Evolutionary conservation across 2,888 invertebrate species (phyloP).

Genomic region (Pimpla rufipes): DNA sequence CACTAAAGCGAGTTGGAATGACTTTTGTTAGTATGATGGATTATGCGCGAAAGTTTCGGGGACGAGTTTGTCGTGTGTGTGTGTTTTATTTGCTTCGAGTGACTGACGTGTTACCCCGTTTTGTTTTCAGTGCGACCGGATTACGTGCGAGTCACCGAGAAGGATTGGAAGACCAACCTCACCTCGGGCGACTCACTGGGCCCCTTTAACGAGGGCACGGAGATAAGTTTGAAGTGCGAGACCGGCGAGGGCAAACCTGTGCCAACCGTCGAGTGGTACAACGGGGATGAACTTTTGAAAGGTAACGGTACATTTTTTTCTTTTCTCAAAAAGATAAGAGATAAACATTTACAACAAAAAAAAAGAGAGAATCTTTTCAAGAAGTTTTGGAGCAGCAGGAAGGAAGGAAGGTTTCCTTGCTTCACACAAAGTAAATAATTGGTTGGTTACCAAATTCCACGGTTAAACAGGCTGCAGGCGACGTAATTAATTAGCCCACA

Average conservation of each 20-base stretch:
- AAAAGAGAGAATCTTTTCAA: too few species aligned
- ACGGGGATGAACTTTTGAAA: slow-evolving; percentile 86
- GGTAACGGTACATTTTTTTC: slow-evolving; percentile 76
- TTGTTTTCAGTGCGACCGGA: slow-evolving; percentile 92
- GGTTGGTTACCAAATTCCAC: too few species aligned
- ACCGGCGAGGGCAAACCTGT: slow-evolving; percentile 94
- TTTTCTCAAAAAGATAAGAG: slow-evolving; percentile 11
- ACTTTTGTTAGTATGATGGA: too few species aligned
- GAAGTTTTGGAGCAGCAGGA: too few species aligned
- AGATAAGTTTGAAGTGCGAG: slow-evolving; percentile 90
- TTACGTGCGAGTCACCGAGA: slow-evolving; percentile 90
- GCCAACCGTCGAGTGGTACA: slow-evolving; percentile 94
- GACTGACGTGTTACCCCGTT: slow-evolving; percentile 5
- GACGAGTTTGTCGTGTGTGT: too few species aligned
- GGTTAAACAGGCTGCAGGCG: too few species aligned
- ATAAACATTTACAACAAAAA: neutral
- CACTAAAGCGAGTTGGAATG: too few species aligned
- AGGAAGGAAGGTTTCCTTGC: too few species aligned
- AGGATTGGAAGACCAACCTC: slow-evolving; percentile 87
- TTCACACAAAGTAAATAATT: too few species aligned
- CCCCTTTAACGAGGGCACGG: slow-evolving; percentile 90
- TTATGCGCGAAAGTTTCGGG: neutral
- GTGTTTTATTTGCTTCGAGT: neutral
- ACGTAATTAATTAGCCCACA: too few species aligned
- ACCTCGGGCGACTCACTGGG: slow-evolving; percentile 89